These are phyloP conservation scores for Caiman crocodilus DNA, from an alignment of 2,797 vertebrate genomes.

Conservation along the genomic window DNA sequence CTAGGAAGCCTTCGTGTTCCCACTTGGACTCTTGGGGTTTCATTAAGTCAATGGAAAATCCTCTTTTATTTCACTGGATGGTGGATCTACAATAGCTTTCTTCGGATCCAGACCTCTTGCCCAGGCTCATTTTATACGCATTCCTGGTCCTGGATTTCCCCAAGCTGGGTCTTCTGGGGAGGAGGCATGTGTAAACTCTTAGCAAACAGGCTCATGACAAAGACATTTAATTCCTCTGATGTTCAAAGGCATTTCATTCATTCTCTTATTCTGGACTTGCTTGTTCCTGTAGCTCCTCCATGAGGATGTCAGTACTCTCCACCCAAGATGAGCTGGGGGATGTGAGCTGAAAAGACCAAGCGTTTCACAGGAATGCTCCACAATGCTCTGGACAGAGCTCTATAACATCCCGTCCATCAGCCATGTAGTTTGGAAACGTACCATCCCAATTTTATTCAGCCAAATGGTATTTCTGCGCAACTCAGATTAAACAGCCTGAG, in stretches of 20 bases:
- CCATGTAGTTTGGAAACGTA: fast-evolving
- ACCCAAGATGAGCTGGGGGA: not conserved
- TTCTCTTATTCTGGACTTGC: not conserved
- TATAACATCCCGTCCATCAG: not conserved
- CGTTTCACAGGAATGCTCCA: not conserved
- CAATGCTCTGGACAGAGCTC: not conserved
- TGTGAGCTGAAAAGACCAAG: not conserved
- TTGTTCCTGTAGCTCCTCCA: not conserved
- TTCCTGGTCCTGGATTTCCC: not conserved
- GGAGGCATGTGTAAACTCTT: not conserved
- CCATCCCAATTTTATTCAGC: not conserved
- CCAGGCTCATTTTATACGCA: not conserved
- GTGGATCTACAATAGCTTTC: not conserved
- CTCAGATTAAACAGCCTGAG: not conserved
- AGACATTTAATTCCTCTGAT: not conserved
- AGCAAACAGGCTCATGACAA: not conserved
- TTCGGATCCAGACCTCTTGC: not conserved
- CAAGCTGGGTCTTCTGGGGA: not conserved
- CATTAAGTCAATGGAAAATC: not conserved
- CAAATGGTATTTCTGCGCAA: not conserved
- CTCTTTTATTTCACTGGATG: not conserved
- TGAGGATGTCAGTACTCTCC: not conserved
- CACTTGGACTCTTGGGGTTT: no score
- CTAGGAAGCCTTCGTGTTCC: not conserved
- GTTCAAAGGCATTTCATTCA: no score